These are phyloP conservation scores for Hesperophylax magnus DNA, from an alignment of 1,140 invertebrate genomes.

Conservation along the genomic window DNA sequence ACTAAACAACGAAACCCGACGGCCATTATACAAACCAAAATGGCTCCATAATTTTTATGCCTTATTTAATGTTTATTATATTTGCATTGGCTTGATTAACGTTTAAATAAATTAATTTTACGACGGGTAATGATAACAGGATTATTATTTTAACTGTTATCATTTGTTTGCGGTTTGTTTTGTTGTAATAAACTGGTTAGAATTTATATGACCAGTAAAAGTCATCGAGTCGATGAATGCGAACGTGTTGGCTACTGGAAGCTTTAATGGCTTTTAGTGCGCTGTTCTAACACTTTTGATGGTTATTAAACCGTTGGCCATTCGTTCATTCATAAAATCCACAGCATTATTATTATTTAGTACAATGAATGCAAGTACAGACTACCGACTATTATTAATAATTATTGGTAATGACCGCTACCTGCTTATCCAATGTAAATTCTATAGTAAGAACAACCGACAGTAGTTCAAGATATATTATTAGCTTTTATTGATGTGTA, in stretches of 20 bases:
- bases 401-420: too few species aligned
- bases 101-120: conserved; percentile 36
- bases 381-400: too few species aligned
- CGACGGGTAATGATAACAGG: too few species aligned
- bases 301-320: not conserved
- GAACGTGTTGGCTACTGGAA: not conserved
- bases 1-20: conserved; percentile 4
- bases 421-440: too few species aligned
- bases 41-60: conserved; percentile 35
- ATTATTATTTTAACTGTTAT: not conserved
- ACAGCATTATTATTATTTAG: too few species aligned
- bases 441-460: too few species aligned
- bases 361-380: too few species aligned
- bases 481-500: too few species aligned
- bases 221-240: not conserved
- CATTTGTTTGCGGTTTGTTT: conserved; percentile 26
- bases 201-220: conserved; percentile 22
- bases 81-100: conserved; percentile 18
- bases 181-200: conserved; percentile 21
- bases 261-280: not conserved
- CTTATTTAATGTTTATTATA: conserved; percentile 4
- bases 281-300: not conserved
- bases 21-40: conserved; percentile 25
- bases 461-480: too few species aligned
- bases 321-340: too few species aligned